Conservation (phyloP, 2,797 vertebrate species). For the Leptoclinus maculatus region DNA sequence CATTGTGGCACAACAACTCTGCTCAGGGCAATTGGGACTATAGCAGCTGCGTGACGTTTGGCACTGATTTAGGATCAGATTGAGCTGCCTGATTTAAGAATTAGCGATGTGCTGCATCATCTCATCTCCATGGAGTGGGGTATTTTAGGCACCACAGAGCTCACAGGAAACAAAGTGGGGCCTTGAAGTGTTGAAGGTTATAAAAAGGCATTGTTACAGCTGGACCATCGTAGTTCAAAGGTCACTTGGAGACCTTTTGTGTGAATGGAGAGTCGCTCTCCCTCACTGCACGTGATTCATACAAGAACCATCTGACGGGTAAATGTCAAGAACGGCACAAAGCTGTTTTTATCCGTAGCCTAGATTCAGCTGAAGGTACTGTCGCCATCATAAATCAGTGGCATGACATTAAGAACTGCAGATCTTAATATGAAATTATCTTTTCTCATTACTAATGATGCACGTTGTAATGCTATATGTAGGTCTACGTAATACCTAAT, state of each 20-base stretch:
- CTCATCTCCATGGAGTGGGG: background rate
- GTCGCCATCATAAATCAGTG: background rate
- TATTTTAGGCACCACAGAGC: conserved; percentile 4
- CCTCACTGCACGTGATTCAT: background rate
- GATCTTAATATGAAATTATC: background rate
- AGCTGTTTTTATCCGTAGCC: background rate
- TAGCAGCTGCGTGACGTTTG: conserved; percentile 15
- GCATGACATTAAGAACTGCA: background rate
- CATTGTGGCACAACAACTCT: background rate
- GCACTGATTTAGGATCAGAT: background rate
- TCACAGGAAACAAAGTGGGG: background rate
- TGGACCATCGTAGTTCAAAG: conserved; percentile 9
- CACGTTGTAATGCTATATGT: background rate
- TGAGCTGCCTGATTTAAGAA: background rate
- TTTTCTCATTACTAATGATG: background rate
- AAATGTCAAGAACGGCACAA: conserved; percentile 17
- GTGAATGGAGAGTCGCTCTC: conserved; percentile 1
- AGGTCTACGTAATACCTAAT: background rate
- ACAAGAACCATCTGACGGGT: background rate
- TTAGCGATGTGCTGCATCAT: conserved; percentile 6
- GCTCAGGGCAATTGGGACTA: background rate
- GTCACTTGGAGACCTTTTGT: conserved; percentile 2
- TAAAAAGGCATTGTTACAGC: background rate
- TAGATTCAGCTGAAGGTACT: background rate
- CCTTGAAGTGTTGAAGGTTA: conserved; percentile 8